phyloP scores from a whole-genome alignment of 2,888 invertebrate genomes.

The Stenchaetothrips biformis region DNA sequence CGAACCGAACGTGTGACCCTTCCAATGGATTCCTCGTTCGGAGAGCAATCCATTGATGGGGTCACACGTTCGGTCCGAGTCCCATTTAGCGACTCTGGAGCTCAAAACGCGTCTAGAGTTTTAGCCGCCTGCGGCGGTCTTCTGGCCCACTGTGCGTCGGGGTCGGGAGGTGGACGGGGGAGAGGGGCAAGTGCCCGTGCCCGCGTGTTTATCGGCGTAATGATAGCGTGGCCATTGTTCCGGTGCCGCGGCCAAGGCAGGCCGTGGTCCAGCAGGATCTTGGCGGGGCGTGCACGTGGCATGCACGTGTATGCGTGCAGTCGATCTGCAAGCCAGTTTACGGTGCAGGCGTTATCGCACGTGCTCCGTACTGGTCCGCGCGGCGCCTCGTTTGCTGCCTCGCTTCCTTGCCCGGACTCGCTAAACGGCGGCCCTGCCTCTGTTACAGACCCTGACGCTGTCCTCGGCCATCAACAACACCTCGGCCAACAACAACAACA shows the following conservation, averaged over 20 bases:
- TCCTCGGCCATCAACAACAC: background rate
- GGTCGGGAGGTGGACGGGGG: too few species aligned
- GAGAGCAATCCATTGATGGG: too few species aligned
- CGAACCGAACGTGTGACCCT: too few species aligned
- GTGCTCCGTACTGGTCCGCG: background rate
- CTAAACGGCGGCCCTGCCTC: background rate
- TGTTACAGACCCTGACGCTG: constrained; percentile 3
- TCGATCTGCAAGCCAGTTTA: too few species aligned
- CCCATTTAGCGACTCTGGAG: too few species aligned
- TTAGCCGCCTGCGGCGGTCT: too few species aligned
- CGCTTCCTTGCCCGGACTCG: background rate
- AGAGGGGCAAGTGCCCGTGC: too few species aligned
- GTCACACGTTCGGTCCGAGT: too few species aligned
- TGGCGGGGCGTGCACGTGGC: background rate
- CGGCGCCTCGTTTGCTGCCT: background rate
- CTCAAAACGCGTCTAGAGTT: too few species aligned
- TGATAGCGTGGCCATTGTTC: background rate
- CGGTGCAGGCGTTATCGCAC: background rate
- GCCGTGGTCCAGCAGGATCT: background rate
- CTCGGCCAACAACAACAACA: constrained; percentile 1
- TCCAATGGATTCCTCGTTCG: too few species aligned
- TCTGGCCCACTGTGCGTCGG: too few species aligned
- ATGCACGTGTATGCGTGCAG: background rate
- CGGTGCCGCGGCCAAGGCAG: background rate
- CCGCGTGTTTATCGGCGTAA: background rate